Evolutionary conservation across 1,140 invertebrate genomes (phyloP), one percentile per base, ranked within the genome.

Genomic region (Diploscapter pachys): DNA sequence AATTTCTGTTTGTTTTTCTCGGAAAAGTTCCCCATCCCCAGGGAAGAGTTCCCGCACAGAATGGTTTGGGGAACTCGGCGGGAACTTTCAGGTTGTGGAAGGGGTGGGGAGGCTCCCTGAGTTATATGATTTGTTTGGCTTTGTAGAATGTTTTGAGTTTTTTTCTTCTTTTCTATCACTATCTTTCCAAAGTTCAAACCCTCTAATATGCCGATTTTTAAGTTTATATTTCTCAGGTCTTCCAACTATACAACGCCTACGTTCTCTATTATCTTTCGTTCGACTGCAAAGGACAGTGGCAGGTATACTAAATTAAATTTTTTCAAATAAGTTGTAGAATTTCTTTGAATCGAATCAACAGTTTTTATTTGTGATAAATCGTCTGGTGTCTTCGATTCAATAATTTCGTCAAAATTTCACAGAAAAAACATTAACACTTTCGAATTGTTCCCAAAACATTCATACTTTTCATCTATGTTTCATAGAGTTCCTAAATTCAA

Each of bases 221-320:
- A 31, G 31, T 31, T 31, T 31, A 31, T 31, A 31, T 70, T 70
- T 80, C 81, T 68, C 55, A 84, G 82, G 50, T 85, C 49, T 72
- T 84, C 63, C 82, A 84, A 80, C 78, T 78, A 3, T 84, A 82
- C 63, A 80, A 78, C 59, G 78, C 83, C n/a, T 83, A 79, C 59
- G 54, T 63, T 48, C 72, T 83, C 5, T 81, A 77, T 54, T 49
- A 74, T 8, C 59, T 84, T 55, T 51, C 62, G 8, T n/a, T 49
- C 4, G 50, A 73, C 48, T 85, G 81, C 66, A 67, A 75, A 31
- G 79, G 73, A 56, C 72, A 84, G 53, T 85, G 83, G 83, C 84
- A 84, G 66, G 74, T 76, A 50, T n/a, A 8, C 56, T 5, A 8
- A 13, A 49, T 68, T 11, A 31, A 53, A 8, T 61, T 55, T 54